These are phyloP conservation scores for Sisor rabdophorus DNA, from an alignment of 2,113 vertebrate species.

Conservation along the genomic window DNA sequence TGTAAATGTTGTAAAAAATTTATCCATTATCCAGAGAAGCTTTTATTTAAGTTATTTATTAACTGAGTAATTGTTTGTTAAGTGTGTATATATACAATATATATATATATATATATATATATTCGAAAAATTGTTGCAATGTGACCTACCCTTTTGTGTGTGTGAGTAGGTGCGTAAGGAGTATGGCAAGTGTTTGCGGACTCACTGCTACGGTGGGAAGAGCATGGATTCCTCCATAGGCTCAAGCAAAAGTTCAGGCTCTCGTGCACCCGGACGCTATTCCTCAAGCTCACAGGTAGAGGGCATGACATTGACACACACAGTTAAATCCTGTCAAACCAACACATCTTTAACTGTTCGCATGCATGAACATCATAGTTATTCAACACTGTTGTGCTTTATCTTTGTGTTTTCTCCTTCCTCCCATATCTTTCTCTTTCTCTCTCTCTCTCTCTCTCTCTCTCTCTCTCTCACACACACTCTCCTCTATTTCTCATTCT, in stretches of 20 bases:
- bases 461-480: background rate
- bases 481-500: background rate
- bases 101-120: no score
- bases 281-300: constrained; percentile 91
- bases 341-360: constrained; percentile 33
- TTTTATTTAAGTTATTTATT: no score
- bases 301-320: background rate
- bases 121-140: background rate
- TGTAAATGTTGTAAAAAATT: no score
- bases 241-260: constrained; percentile 87
- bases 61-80: no score
- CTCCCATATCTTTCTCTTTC: background rate
- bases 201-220: constrained; percentile 93
- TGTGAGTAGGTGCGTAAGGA: constrained; percentile 87
- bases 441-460: background rate
- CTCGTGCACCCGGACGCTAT: constrained; percentile 88
- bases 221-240: constrained; percentile 92
- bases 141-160: background rate
- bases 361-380: constrained; percentile 21
- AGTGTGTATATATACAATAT: no score
- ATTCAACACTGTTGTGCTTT: constrained; percentile 26
- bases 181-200: constrained; percentile 92
- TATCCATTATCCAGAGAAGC: no score
- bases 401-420: constrained; percentile 26
- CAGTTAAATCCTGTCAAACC: constrained; percentile 9